Evolutionary conservation across 2,888 invertebrate genomes (phyloP), one percentile per base, ranked within the genome.

Genomic region (Calliphora vomitoria): DNA sequence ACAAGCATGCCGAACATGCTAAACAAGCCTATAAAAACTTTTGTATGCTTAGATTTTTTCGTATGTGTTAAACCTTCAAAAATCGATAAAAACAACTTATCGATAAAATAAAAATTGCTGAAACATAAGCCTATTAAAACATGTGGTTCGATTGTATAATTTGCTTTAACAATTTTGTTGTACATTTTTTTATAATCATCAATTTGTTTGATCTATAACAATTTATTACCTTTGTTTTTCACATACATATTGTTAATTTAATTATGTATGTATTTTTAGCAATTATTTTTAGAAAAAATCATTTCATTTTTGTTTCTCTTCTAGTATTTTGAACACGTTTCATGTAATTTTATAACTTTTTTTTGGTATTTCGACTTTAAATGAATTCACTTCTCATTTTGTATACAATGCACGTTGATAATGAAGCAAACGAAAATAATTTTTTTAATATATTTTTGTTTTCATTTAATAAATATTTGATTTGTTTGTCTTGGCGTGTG

Each of bases 391-490:
- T 76, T 4, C 35, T 86, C 38, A 80, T 74, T 87, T 68, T 13
- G 35, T 78, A 87, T 84, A 74, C 87, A 78, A 18, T 53, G n/a
- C 84, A 87, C 87, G 87, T 82, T 72, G 20, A 18, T 10, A 66
- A 44, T 66, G 58, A 72, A 55, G 64, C 82, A 62, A 76, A 81
- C n/a, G 25, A 38, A 71, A 82, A 38, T 75, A n/a, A 25, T 50
- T 41, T 80, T 60, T 38, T 47, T 47, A 47, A 50, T 20, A 60
- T 18, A n/a, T 66, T 64, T 82, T 64, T 41, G 25, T 38, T 44
- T 64, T 44, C 4, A 31, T 55, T 80, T 15, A 68, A 71, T 50
- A 81, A 72, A 72, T 53, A 53, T 81, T 74, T 66, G 8, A 68
- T 66, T 74, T 64, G 31, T 74, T 74, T 55, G 74, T 47, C 10